Percentiles rank a stretch among this genome's conserved stretches.
Conservation (phyloP, 2,797 vertebrate species). For the Steatocranus sp. region DNA sequence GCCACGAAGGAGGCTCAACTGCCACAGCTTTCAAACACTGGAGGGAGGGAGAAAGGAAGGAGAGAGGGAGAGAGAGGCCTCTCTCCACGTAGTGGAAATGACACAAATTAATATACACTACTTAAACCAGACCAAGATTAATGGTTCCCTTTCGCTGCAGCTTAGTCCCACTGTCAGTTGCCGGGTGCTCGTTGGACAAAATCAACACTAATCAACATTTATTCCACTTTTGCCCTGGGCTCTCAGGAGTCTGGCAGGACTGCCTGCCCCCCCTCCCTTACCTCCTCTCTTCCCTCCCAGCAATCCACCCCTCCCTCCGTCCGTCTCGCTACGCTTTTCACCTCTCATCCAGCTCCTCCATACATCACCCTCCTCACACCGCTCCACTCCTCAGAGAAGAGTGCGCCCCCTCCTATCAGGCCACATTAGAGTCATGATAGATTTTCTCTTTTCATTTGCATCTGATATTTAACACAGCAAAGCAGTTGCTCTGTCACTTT, state of each 20-base stretch:
- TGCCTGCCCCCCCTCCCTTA: constrained; percentile 57
- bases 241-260: constrained; percentile 84
- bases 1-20: constrained; percentile 62
- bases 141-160: constrained; percentile 96
- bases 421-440: constrained; percentile 93
- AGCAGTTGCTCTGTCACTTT: constrained; percentile 66
- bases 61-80: constrained; percentile 74
- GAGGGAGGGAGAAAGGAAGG: constrained; percentile 27
- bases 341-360: constrained; percentile 89
- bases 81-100: constrained; percentile 98
- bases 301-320: constrained; percentile 70
- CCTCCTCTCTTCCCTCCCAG: constrained; percentile 40
- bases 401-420: constrained; percentile 80
- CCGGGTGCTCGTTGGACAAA: constrained; percentile 93
- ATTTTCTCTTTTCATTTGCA: constrained; percentile 98
- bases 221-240: constrained; percentile 98
- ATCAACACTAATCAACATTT: constrained; percentile 99
- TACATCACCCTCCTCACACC: constrained; percentile 86
- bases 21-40: constrained; percentile 75
- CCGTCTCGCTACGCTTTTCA: constrained; percentile 91
- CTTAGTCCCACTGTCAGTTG: constrained; percentile 98
- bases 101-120: constrained; percentile 99
- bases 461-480: constrained; percentile 87
- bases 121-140: constrained; percentile 99
- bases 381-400: constrained; percentile 75